Base-by-base conservation (phyloP, 2,113 vertebrate genomes). In the Rhinoptilus africanus region DNA sequence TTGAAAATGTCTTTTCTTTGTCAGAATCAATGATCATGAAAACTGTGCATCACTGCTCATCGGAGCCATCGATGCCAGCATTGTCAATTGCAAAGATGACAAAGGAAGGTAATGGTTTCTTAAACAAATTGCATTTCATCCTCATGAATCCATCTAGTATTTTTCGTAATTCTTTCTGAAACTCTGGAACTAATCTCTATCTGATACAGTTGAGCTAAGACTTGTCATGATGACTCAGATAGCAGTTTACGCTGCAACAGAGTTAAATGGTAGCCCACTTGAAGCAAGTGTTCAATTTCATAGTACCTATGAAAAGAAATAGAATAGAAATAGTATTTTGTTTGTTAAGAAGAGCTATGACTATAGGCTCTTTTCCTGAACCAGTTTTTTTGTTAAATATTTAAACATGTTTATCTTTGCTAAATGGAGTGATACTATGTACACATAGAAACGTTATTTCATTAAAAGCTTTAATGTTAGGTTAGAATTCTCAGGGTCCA, bases 21-120 rank as follows among this genome's bases (percentile, higher is more conserved):
- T 66, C 94, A 99, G 99, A 96, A 98, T 98, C 85, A 99, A 99
- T 22, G 98, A 99, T 94, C 99, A 99, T 8, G 99, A 99, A 98
- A 96, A 98, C 39, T 99, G 99, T 97, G 99, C 99, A 4, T 98
- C 98, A 1, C 94, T 99, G 95, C 98, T 99, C 64, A 98, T 99
- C 7, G 99, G 99, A 89, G 98, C 99, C 69, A 98, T 99, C 60
- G 99, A 99, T 11, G 98, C 99, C 50, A 98, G 98, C 94, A 99
- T 99, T 50, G 95, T 99, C 56, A 98, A 98, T 88, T 99, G 99
- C 92, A 98, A 97, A 89, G 99, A 99, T 63, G 98, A 98, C 56
- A 99, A 99, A 97, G 99, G 98, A 97, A 98, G 99, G 99, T 99
- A 87, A 97, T 53, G 47, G n/a, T 54, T 41, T 54, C 81, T 47